Evolutionary conservation across 2,797 vertebrate species (phyloP).

Genomic region (Cetoscarus ocellatus): DNA sequence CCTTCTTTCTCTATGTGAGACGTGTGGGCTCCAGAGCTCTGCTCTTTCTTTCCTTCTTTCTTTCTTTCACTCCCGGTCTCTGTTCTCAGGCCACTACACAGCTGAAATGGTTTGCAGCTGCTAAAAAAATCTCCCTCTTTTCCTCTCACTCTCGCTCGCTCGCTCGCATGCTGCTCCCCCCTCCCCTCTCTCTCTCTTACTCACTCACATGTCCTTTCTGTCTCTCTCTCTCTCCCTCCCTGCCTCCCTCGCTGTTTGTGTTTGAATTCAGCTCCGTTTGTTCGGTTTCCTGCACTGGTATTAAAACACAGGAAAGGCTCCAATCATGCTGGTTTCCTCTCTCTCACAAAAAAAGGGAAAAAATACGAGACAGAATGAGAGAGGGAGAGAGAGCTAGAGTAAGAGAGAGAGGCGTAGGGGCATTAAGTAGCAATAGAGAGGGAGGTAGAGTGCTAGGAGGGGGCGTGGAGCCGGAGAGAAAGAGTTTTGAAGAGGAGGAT

Average conservation of each 20-base stretch:
- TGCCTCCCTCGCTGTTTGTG: slow-evolving; percentile 87
- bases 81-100: slow-evolving; percentile 83
- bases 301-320: slow-evolving; percentile 99
- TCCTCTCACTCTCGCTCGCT: slow-evolving; percentile 79
- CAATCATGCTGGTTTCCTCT: slow-evolving; percentile 93
- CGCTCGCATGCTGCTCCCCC: slow-evolving; percentile 57
- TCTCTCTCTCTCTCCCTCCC: slow-evolving; percentile 57
- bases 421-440: slow-evolving; percentile 38
- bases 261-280: slow-evolving; percentile 94
- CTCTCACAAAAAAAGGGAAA: slow-evolving; percentile 75
- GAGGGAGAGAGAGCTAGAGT: slow-evolving; percentile 10
- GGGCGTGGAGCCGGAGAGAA: slow-evolving; percentile 61
- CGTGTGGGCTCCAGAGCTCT: slow-evolving; percentile 57
- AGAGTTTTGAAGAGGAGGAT: slow-evolving; percentile 54
- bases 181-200: slow-evolving; percentile 42
- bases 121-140: slow-evolving; percentile 89
- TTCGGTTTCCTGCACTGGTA: slow-evolving; percentile 93
- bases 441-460: slow-evolving; percentile 59
- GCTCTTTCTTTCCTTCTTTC: slow-evolving; percentile 58
- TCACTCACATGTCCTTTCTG: slow-evolving; percentile 66
- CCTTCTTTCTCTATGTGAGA: slow-evolving; percentile 48
- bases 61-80: slow-evolving; percentile 71
- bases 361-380: slow-evolving; percentile 29
- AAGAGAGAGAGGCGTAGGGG: slow-evolving; percentile 26
- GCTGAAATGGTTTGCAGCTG: slow-evolving; percentile 92